Evolutionary conservation across 2,113 vertebrate genomes (phyloP).

Genomic region (Narcine bancroftii): DNA sequence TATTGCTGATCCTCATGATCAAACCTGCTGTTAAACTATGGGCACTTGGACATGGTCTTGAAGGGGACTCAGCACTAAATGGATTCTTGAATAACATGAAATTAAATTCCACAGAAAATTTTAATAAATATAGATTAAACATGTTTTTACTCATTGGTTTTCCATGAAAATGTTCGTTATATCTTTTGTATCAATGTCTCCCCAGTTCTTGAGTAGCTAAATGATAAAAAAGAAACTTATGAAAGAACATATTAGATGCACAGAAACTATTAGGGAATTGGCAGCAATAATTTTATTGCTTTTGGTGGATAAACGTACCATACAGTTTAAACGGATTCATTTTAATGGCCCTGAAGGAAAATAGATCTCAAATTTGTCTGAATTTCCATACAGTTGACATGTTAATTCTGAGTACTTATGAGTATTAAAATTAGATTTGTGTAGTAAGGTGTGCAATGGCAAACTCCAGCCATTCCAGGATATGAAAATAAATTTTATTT

Average conservation of each 20-base stretch:
- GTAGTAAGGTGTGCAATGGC: neutral
- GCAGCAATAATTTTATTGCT: neutral
- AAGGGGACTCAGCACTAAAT: neutral
- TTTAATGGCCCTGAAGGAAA: neutral
- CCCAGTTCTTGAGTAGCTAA: neutral
- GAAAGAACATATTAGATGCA: neutral
- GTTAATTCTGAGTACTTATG: neutral
- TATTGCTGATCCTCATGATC: neutral
- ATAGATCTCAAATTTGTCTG: slow-evolving; percentile 19
- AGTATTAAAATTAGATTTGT: neutral
- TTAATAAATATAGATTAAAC: neutral
- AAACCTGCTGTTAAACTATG: neutral
- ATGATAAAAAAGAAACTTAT: neutral
- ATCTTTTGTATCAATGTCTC: neutral
- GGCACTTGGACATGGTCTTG: neutral
- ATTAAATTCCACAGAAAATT: too few species aligned
- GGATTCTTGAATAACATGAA: neutral
- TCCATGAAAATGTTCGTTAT: neutral
- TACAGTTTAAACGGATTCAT: neutral
- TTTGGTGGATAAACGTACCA: neutral
- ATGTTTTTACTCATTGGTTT: neutral
- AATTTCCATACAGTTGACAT: neutral
- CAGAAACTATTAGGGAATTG: neutral
- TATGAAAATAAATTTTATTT: neutral
- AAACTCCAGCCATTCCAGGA: neutral